Evolutionary conservation across 2,888 invertebrate species (phyloP).

Genomic region (Priocnemis perturbator): DNA sequence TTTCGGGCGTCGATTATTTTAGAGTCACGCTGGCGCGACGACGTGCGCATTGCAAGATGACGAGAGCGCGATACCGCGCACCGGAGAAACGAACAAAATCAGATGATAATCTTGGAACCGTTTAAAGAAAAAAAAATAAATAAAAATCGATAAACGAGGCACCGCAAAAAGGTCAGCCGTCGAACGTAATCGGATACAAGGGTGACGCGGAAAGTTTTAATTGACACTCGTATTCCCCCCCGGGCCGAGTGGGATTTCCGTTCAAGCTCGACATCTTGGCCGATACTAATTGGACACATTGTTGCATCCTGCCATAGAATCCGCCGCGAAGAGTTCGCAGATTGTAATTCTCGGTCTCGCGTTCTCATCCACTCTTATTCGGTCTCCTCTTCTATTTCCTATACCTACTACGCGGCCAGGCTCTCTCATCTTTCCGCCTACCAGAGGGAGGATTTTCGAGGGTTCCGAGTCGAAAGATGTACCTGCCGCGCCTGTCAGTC

Average conservation of each 20-base stretch:
- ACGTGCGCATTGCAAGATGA: too few species aligned
- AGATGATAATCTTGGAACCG: too few species aligned
- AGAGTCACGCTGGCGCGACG: too few species aligned
- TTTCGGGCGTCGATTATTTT: too few species aligned
- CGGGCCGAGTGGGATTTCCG: slow-evolving; percentile 64
- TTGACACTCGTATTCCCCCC: slow-evolving; percentile 6
- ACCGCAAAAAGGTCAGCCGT: too few species aligned
- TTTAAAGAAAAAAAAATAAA: too few species aligned
- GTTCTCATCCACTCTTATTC: slow-evolving; percentile 9
- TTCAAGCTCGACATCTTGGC: slow-evolving; percentile 57
- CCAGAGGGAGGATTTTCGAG: slow-evolving; percentile 45
- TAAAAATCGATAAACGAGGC: too few species aligned
- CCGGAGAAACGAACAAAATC: too few species aligned
- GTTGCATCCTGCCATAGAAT: slow-evolving; percentile 54
- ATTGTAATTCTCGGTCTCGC: slow-evolving; percentile 54
- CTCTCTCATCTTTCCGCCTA: slow-evolving; percentile 24
- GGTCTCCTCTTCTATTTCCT: not conserved
- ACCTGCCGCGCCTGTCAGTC: too few species aligned
- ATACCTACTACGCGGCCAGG: slow-evolving; percentile 1
- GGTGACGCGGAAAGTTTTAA: too few species aligned
- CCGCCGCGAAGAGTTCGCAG: slow-evolving; percentile 51
- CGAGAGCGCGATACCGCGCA: too few species aligned
- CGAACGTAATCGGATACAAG: too few species aligned
- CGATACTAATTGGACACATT: slow-evolving; percentile 62
- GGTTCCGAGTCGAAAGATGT: slow-evolving; percentile 39